phyloP scores from a whole-genome alignment of 2,797 vertebrate genomes.

The Neopelma chrysocephalum region DNA sequence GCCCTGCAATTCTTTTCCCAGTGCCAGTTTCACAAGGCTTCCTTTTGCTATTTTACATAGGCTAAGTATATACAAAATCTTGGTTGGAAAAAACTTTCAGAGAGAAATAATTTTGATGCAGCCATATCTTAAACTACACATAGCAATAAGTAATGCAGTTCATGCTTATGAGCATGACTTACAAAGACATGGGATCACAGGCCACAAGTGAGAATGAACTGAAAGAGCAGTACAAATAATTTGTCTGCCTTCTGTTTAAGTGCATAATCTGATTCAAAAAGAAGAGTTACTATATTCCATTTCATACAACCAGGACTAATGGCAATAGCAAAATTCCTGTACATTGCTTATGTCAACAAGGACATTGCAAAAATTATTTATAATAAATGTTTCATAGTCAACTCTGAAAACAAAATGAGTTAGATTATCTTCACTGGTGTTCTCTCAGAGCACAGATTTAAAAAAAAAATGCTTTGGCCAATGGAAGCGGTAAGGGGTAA shows the following conservation, averaged over 20 bases:
- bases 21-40: neutral
- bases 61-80: neutral
- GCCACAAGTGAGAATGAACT: neutral
- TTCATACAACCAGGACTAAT: neutral
- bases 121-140: neutral
- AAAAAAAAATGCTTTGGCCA: neutral
- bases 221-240: neutral
- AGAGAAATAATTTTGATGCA: neutral
- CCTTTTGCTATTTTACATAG: neutral
- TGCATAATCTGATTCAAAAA: neutral
- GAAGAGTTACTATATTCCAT: neutral
- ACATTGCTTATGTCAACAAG: neutral
- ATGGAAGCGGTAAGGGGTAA: neutral
- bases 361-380: neutral
- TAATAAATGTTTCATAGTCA: neutral
- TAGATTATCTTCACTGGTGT: neutral
- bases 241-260: neutral
- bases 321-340: neutral
- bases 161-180: neutral
- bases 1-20: neutral
- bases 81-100: neutral
- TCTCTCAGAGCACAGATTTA: neutral
- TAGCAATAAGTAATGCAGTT: neutral
- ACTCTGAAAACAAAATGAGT: neutral
- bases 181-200: rapidly evolving